Conservation (phyloP, 2,888 invertebrate species). For the Malacosoma neustria region DNA sequence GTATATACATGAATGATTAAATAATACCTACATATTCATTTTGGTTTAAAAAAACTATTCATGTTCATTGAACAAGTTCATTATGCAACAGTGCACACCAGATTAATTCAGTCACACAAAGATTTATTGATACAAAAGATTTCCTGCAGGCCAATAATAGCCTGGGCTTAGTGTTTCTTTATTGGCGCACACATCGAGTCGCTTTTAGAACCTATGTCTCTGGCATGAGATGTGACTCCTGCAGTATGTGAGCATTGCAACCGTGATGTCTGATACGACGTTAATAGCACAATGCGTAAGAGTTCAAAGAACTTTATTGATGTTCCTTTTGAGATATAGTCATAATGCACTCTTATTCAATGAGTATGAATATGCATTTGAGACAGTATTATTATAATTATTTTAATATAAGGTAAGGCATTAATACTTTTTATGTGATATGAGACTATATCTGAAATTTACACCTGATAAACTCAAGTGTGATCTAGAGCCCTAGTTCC, state of each 20-base stretch:
- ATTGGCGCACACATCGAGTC: conserved; percentile 45
- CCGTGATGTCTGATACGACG: conserved; percentile 19
- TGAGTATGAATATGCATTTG: no score
- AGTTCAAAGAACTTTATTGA: conserved; percentile 40
- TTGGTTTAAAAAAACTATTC: no score
- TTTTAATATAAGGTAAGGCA: no score
- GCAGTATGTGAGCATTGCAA: conserved; percentile 61
- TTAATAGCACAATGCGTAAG: conserved; percentile 35
- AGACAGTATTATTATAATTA: no score
- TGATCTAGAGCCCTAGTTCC: no score
- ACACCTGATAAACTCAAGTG: no score
- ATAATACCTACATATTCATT: not conserved
- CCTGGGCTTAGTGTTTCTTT: conserved; percentile 50
- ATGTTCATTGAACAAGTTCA: no score
- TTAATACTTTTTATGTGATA: no score
- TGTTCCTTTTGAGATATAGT: not conserved
- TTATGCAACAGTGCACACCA: conserved; percentile 49
- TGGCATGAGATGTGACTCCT: conserved; percentile 58
- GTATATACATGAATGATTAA: not conserved
- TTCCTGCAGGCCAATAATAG: conserved; percentile 70
- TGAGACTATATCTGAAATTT: no score
- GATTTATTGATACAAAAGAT: conserved; percentile 65
- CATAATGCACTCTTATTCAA: no score
- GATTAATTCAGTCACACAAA: conserved; percentile 53
- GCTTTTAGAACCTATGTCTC: conserved; percentile 52